phyloP scores from a whole-genome alignment of 2,888 invertebrate genomes.

The Diarsia rubi region DNA sequence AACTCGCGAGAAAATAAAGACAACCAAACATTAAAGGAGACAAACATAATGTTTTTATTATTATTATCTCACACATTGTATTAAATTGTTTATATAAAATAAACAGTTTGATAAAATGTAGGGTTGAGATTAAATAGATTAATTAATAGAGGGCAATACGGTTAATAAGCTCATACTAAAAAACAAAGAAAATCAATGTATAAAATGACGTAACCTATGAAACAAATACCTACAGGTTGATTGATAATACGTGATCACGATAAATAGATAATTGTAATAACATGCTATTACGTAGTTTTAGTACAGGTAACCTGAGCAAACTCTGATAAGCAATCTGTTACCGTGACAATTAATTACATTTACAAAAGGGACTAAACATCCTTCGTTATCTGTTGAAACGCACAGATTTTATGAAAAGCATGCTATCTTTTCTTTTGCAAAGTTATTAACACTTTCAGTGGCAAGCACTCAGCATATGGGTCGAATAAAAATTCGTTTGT shows the following conservation, averaged over 20 bases:
- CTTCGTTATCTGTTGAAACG: neutral
- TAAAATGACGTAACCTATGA: neutral
- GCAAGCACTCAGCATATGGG: too few relatives aligned
- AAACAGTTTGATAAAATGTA: neutral
- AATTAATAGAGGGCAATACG: neutral
- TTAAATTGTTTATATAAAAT: too few relatives aligned
- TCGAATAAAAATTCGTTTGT: too few relatives aligned
- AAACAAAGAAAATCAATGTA: conserved; percentile 1
- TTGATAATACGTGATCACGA: conserved; percentile 26
- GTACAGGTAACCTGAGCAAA: conserved; percentile 4
- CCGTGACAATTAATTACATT: conserved; percentile 9
- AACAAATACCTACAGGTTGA: conserved; percentile 16
- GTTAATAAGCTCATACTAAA: neutral
- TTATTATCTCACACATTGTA: too few relatives aligned
- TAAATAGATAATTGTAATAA: conserved; percentile 35
- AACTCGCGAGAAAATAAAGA: neutral
- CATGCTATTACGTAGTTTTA: conserved; percentile 20
- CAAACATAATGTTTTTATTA: neutral
- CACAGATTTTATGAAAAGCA: neutral
- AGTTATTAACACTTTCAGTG: too few relatives aligned
- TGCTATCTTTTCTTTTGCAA: neutral
- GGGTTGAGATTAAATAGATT: neutral
- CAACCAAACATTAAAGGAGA: neutral
- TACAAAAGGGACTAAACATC: conserved; percentile 2
- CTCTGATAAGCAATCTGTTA: conserved; percentile 25